These are phyloP conservation scores for Eidolon dupreanum DNA, from an alignment of 2,797 vertebrate genomes.

Conservation along the genomic window DNA sequence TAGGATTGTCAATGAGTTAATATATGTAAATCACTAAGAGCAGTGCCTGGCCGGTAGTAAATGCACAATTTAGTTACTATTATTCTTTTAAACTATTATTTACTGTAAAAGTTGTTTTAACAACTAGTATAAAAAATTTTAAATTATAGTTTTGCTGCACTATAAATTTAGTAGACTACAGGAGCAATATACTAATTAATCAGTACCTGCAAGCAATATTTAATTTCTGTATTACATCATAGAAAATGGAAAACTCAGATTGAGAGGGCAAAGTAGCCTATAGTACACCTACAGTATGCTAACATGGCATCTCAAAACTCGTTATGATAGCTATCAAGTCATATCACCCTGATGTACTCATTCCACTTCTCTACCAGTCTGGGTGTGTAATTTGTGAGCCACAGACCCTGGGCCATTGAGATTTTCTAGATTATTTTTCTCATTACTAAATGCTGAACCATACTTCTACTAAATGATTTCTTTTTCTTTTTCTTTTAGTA, in stretches of 20 bases:
- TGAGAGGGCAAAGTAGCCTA: not conserved
- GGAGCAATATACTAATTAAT: constrained; percentile 21
- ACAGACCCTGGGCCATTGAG: not conserved
- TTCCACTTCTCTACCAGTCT: not conserved
- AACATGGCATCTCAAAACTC: not conserved
- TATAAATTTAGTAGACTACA: constrained; percentile 35
- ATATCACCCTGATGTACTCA: not conserved
- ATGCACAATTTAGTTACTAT: constrained; percentile 13
- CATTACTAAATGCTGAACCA: constrained; percentile 43
- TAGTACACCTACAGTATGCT: not conserved
- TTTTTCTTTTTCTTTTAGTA: too few species aligned
- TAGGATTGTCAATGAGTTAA: constrained; percentile 12
- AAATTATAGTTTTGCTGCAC: constrained; percentile 53
- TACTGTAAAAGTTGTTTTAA: constrained; percentile 40
- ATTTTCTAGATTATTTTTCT: constrained; percentile 58
- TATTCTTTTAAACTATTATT: constrained; percentile 36
- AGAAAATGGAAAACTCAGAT: constrained; percentile 41
- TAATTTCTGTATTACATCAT: constrained; percentile 17
- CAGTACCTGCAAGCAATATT: not conserved
- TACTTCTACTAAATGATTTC: constrained; percentile 35
- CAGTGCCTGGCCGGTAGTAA: not conserved
- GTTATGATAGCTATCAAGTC: constrained; percentile 26
- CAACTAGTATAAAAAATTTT: not conserved
- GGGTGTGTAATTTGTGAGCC: constrained; percentile 50
- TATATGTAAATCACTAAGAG: constrained; percentile 29